Percentiles rank a stretch among this genome's conserved stretches.
Evolutionary conservation across 1,140 invertebrate genomes (phyloP).

Genomic region (Oryzaephilus surinamensis): DNA sequence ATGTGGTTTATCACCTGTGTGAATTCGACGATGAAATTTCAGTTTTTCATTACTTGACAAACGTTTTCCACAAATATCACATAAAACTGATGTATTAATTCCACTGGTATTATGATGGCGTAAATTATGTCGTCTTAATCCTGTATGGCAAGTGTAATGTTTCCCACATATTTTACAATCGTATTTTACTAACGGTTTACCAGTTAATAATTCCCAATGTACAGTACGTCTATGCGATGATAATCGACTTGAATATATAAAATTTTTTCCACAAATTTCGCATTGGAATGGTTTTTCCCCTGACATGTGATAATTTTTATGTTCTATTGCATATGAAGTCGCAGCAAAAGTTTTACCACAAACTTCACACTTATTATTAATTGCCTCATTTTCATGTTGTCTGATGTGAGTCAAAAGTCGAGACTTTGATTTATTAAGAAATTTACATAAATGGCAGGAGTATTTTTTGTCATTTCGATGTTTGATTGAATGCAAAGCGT

Average conservation of each 20-base stretch:
- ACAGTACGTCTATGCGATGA: too few relatives aligned
- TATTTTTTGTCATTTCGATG: constrained; percentile 43
- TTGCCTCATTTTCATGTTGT: constrained; percentile 44
- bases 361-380: constrained; percentile 41
- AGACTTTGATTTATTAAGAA: constrained; percentile 41
- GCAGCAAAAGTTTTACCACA: constrained; percentile 43
- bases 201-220: too few relatives aligned
- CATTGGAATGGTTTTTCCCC: constrained; percentile 31
- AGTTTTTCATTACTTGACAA: constrained; percentile 56
- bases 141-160: constrained; percentile 27
- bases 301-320: constrained; percentile 36
- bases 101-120: constrained; percentile 25
- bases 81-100: constrained; percentile 36
- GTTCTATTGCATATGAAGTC: constrained; percentile 36
- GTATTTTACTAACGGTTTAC: too few relatives aligned
- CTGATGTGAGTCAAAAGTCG: constrained; percentile 46
- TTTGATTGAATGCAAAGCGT: constrained; percentile 49
- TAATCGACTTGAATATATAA: too few relatives aligned
- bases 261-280: constrained; percentile 22
- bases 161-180: too few relatives aligned
- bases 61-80: constrained; percentile 68
- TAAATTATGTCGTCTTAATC: constrained; percentile 25
- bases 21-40: constrained; percentile 53
- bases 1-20: constrained; percentile 31
- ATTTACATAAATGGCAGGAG: constrained; percentile 41